Evolutionary conservation across 2,113 vertebrate species (phyloP).

Genomic region (Hydrolagus affinis): DNA sequence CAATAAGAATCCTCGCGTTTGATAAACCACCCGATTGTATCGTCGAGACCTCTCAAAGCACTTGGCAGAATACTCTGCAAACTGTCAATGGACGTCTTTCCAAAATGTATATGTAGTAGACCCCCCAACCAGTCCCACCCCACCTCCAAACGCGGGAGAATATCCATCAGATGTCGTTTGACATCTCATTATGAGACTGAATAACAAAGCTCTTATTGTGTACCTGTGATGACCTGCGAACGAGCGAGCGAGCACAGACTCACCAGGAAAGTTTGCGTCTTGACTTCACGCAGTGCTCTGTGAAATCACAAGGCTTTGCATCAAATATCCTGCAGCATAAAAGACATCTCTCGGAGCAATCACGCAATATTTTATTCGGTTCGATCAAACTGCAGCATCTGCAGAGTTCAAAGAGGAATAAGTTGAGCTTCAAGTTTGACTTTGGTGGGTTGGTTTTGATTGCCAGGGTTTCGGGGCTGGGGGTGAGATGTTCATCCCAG

Average conservation of each 20-base stretch:
- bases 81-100: no score
- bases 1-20: no score
- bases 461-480: not conserved
- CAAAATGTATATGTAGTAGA: no score
- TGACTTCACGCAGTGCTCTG: not conserved
- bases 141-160: no score
- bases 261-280: not conserved
- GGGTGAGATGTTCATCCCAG: not conserved
- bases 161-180: no score
- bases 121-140: no score
- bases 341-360: not conserved
- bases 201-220: not conserved
- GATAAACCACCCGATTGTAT: no score
- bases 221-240: not conserved
- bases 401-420: not conserved
- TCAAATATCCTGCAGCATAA: not conserved
- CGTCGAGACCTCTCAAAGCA: no score
- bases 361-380: not conserved
- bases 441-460: not conserved
- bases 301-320: not conserved
- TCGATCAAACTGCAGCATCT: not conserved
- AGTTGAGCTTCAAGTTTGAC: not conserved
- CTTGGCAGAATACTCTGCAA: no score
- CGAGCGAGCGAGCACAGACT: not conserved
- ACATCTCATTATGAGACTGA: not conserved